Percentiles rank a stretch among this genome's conserved stretches.
These are phyloP conservation scores for Aleiodes sp. DNA, from an alignment of 1,140 invertebrate species.

Conservation along the genomic window DNA sequence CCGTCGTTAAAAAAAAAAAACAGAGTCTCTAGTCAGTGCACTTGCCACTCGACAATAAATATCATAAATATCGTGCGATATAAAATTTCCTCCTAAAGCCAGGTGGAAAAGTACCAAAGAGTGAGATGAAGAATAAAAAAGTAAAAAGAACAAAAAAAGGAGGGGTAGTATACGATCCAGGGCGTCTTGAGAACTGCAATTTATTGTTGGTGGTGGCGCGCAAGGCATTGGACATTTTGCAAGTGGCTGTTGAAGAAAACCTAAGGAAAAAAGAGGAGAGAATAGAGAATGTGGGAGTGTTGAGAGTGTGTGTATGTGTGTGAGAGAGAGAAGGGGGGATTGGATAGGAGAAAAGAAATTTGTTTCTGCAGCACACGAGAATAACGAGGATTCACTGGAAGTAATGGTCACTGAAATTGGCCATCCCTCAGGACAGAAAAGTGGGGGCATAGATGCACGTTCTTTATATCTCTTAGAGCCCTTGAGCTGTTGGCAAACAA, in stretches of 20 bases:
- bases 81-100: background rate
- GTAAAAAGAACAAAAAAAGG: background rate
- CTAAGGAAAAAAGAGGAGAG: background rate
- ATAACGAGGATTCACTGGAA: slow-evolving; percentile 29
- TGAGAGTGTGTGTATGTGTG: background rate
- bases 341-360: slow-evolving; percentile 31
- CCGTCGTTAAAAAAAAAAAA: slow-evolving; percentile 10
- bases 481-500: slow-evolving; percentile 28
- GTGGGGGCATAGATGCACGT: slow-evolving; percentile 1
- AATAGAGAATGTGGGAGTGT: background rate
- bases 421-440: slow-evolving; percentile 24
- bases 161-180: background rate
- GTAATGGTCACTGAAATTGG: slow-evolving; percentile 34
- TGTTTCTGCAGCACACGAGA: slow-evolving; percentile 7
- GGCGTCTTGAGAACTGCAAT: slow-evolving; percentile 21
- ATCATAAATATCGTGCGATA: slow-evolving; percentile 10
- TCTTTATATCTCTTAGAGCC: slow-evolving; percentile 3
- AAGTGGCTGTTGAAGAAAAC: slow-evolving; percentile 15
- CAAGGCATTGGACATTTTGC: slow-evolving; percentile 17
- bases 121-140: background rate
- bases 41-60: slow-evolving; percentile 20
- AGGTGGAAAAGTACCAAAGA: slow-evolving; percentile 8
- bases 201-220: slow-evolving; percentile 2
- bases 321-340: background rate
- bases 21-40: slow-evolving; percentile 7